Percentiles rank a stretch among this genome's conserved stretches.
Evolutionary conservation across 2,888 invertebrate genomes (phyloP).

Genomic region (Nomada ruficornis): DNA sequence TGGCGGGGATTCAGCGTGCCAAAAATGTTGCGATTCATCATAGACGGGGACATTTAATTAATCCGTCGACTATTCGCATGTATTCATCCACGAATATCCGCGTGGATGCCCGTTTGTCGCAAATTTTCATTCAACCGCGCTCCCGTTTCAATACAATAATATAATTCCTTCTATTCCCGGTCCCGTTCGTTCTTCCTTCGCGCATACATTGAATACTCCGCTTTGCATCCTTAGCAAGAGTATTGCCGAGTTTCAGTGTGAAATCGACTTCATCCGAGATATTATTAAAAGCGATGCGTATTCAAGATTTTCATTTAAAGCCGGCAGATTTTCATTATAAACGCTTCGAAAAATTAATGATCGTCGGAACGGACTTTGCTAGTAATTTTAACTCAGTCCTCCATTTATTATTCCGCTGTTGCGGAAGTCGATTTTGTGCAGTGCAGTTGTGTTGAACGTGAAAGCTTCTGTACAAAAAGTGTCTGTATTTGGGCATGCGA

Average conservation of each 20-base stretch:
- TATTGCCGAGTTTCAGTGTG: constrained; percentile 10
- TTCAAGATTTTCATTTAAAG: constrained; percentile 8
- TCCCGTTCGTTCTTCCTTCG: constrained; percentile 13
- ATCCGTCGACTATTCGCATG: constrained; percentile 17
- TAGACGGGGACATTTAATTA: constrained; percentile 33
- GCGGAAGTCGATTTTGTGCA: too few species aligned
- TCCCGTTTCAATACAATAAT: constrained; percentile 20
- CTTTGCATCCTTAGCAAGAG: constrained; percentile 27
- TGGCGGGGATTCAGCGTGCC: neutral
- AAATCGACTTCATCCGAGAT: constrained; percentile 15
- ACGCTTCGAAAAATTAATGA: neutral
- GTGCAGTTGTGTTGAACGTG: too few species aligned
- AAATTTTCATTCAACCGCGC: constrained; percentile 27
- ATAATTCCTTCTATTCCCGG: neutral
- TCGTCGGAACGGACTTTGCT: neutral
- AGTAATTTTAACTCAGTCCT: neutral
- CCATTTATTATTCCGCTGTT: neutral
- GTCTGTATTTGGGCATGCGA: too few species aligned
- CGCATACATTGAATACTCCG: constrained; percentile 13
- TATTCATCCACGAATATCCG: constrained; percentile 32
- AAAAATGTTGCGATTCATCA: constrained; percentile 3
- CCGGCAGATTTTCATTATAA: neutral
- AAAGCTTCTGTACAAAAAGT: too few species aligned
- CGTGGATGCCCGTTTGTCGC: constrained; percentile 21
- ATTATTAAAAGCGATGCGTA: constrained; percentile 25